Base-by-base conservation (phyloP, 1,140 invertebrate species). In the Nephotettix cincticeps region DNA sequence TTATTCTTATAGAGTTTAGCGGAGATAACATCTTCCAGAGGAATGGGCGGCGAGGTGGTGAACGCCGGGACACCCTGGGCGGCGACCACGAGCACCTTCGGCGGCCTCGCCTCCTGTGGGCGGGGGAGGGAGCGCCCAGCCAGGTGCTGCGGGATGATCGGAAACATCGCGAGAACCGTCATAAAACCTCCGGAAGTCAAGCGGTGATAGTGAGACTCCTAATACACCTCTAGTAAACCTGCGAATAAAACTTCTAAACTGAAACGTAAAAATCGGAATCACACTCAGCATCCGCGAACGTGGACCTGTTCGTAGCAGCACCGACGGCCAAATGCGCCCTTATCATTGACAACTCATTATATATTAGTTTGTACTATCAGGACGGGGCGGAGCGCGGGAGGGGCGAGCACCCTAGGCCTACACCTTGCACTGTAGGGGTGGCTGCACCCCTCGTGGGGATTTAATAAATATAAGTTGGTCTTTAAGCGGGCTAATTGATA, bases 261-360 rank as follows among this genome's bases (percentile, higher is more conserved):
- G 13, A 27, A 61, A 28, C 21, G 9, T 27, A 61, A 61, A 28
- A 27, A n/a, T 32, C 32, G 6, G 1, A 56, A 30, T 13, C 21
- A 70, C 56, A 32, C 4, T 43, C 11, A 28, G 30, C n/a, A 71
- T 21, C n/a, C n/a, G n/a, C n/a, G n/a, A n/a, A n/a, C n/a, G n/a
- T n/a, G n/a, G 30, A 65, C 69, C 56, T 66, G 43, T 19, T 51
- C 64, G 32, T 40, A 25, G 28, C 23, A 1, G 19, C 13, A 14
- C 54, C 54, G 25, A 54, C n/a, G 29, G 47, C 56, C 63, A 72
- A 66, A 40, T 65, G 51, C 36, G 28, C 13, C 70, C 64, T 13
- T 51, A 66, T 68, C 69, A 75, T 73, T 75, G 47, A 63, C 71
- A 69, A 54, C 68, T 75, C 74, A 75, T 75, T 75, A 75, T 75